A percentile compares a stretch with the other conserved stretches of the same genome.
phyloP scores from a whole-genome alignment of 2,797 vertebrate genomes.

The Pseudocheirus occidentalis region DNA sequence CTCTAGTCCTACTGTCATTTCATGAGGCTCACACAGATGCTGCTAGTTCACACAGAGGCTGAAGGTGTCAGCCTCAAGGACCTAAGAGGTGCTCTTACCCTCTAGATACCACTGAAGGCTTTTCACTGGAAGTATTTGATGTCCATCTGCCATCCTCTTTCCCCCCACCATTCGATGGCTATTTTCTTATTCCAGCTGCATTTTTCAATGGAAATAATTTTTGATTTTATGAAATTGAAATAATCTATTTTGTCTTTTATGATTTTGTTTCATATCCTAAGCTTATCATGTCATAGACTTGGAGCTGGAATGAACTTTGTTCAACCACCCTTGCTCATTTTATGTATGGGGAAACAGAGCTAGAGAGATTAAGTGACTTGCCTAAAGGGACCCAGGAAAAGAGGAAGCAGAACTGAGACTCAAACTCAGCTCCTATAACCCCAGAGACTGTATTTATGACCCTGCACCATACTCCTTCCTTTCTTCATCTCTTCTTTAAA shows the following conservation, averaged over 20 bases:
- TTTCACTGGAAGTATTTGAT: neutral
- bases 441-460: neutral
- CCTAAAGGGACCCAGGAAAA: neutral
- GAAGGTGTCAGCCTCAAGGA: neutral
- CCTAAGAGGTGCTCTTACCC: neutral
- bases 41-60: neutral
- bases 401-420: neutral
- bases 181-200: neutral
- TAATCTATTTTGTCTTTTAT: neutral
- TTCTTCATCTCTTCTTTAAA: neutral
- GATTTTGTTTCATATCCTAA: neutral
- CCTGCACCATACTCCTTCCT: neutral
- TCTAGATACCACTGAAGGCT: neutral
- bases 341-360: neutral
- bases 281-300: neutral
- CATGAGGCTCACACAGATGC: neutral
- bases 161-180: neutral
- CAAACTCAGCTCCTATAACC: neutral
- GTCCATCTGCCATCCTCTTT: neutral
- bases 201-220: neutral
- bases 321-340: neutral
- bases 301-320: neutral
- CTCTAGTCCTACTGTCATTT: neutral
- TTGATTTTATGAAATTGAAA: neutral
- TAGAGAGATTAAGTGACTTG: neutral